Base-by-base conservation (phyloP, 1,140 invertebrate species). In the Eriosoma lanigerum region DNA sequence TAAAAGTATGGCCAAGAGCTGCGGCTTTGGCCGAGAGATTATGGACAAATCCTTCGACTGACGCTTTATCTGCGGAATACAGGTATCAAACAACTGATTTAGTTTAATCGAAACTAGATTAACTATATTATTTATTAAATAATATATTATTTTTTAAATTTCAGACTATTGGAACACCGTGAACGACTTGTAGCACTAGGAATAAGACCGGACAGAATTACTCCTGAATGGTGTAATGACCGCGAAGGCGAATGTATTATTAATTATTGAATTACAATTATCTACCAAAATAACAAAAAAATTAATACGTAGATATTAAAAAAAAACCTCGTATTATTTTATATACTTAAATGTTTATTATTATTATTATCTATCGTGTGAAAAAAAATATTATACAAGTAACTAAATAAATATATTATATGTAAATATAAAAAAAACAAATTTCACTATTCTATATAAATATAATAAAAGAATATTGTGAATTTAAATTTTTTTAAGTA, bases 1-100 rank as follows among this genome's bases (percentile, higher is more conserved):
- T 88, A 0, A 89, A 90, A 82, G 87, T 92, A 0, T 94, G 92
- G 92, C 93, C 93, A 1, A 87, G 93, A 75, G 89, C 91, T 6
- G 90, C 92, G 6, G 93, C 92, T 0, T 89, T 91, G 0, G 93
- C 91, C 0, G 93, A 95, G 84, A 86, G 93, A 48, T 85, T 94
- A 9, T 94, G 93, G 93, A 87, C 90, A 0, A 89, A 94, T 86
- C 91, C 92, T 0, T 48, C 75, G 1, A 58, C 56, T 6, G 3
- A 60, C 4, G 68, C 68, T 19, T 19, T 72, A 17, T n/a, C 38
- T 3, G 75, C 75, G 3, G 75, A 78, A 60, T 78, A 78, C 6
- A 78, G 75, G 75, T 78, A 78, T 17, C 21, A 56, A n/a, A n/a
- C 6, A 38, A n/a, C 6, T 21, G 21, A 19, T 50, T 50, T 50